Base-by-base conservation (phyloP, 2,888 invertebrate species). In the Dicyrtoma fusca region DNA sequence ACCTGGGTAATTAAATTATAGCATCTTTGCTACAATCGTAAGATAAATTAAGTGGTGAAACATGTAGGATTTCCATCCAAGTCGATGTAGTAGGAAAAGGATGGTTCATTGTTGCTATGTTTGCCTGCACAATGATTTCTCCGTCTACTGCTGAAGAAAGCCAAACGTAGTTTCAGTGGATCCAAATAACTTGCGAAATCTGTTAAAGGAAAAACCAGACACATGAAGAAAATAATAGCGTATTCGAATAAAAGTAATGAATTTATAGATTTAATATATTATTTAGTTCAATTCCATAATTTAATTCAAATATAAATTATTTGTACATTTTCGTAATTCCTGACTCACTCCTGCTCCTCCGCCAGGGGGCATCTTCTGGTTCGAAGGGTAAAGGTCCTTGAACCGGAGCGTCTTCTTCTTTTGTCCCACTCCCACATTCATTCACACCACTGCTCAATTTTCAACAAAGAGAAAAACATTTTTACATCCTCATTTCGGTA, bases 311-410 rank as follows among this genome's bases (percentile, higher is more conserved):
- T 11, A 42, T 4, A 63, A 6, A 63, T n/a, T 21, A 19, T 62
- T 47, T 51, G 89, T 87, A 94, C 94, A 94, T 92, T 88, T 92
- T 93, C 82, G 94, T 88, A 82, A 94, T 94, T 55, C 94, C 94
- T 76, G 94, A 93, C 85, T 94, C 92, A 45, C 89, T 87, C 82
- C 88, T 89, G 44, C 89, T 87, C 82, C 88, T 89, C 84, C 94
- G 94, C 92, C 95, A 95, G 0, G 96, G 96, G 73, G 97, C 97
- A 85, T 98, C 97, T 82, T 95, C 95, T 0, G 98, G 98, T 84
- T 98, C 98, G 69, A 91, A 91, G 26, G 97, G 97, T 81, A 98
- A 87, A 0, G 98, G 98, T 3, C 98, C 98, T 84, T 98, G 96
- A 0, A 98, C 97, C 1, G 95, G 94, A 14, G 92, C 89, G 82